Conservation (phyloP, 2,113 vertebrate genomes). For the Chaetodon trifascialis region DNA sequence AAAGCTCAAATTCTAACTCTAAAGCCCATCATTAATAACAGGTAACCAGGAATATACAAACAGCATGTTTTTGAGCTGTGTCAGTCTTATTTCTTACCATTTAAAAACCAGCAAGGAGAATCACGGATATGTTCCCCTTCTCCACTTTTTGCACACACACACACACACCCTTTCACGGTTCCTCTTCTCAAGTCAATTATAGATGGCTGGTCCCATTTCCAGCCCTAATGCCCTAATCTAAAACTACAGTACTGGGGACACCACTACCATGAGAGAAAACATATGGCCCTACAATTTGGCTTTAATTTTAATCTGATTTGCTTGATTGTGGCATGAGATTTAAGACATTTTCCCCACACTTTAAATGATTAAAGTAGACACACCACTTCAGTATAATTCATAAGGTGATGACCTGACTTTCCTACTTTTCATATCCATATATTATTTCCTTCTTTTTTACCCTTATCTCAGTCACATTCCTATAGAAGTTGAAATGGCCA, state of each 20-base stretch:
- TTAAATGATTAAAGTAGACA: conserved; percentile 19
- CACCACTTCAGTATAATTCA: not conserved
- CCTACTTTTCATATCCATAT: not conserved
- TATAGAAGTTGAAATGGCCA: conserved; percentile 31
- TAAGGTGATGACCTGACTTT: conserved; percentile 25
- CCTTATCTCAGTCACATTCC: conserved; percentile 27
- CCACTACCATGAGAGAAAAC: conserved; percentile 5
- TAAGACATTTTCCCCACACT: not conserved
- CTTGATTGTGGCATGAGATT: conserved; percentile 13
- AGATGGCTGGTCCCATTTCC: conserved; percentile 5
- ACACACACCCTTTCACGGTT: not conserved
- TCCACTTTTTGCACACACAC: not conserved
- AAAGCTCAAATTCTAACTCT: not conserved
- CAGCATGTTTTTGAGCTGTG: not conserved
- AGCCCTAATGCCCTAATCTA: conserved; percentile 25
- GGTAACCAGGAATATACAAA: not conserved
- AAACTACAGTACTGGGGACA: not conserved
- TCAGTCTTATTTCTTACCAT: not conserved
- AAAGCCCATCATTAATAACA: not conserved
- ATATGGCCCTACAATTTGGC: conserved; percentile 17
- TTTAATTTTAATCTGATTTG: conserved; percentile 35
- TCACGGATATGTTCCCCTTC: not conserved
- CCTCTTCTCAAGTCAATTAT: conserved; percentile 1
- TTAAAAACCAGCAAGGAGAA: not conserved
- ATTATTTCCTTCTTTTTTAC: conserved; percentile 17